phyloP scores from a whole-genome alignment of 2,888 invertebrate species.

The Leptura quadrifasciata region DNA sequence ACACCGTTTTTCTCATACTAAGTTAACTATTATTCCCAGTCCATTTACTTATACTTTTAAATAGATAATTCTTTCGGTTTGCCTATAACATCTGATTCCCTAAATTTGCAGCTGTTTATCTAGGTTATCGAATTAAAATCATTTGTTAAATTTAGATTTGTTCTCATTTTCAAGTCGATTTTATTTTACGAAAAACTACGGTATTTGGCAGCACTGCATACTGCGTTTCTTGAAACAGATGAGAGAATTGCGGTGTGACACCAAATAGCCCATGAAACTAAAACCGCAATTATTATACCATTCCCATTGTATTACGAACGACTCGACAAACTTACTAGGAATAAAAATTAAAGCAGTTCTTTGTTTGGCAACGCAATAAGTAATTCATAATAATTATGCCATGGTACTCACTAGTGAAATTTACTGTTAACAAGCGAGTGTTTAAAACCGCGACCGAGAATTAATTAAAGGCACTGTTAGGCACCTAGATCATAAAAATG shows the following conservation, averaged over 20 bases:
- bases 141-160: too few species aligned
- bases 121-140: too few species aligned
- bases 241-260: not conserved
- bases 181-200: too few species aligned
- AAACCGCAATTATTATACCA: conserved; percentile 12
- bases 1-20: too few species aligned
- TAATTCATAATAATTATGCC: conserved; percentile 27
- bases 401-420: conserved; percentile 22
- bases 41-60: too few species aligned
- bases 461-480: conserved; percentile 21
- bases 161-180: too few species aligned
- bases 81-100: too few species aligned
- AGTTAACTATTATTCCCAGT: too few species aligned
- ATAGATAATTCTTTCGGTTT: too few species aligned
- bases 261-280: not conserved
- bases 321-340: conserved; percentile 19
- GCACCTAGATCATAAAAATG: conserved; percentile 13
- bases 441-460: conserved; percentile 13
- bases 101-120: too few species aligned
- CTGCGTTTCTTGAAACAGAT: not conserved
- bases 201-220: not conserved
- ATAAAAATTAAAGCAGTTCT: conserved; percentile 25
- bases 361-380: conserved; percentile 13
- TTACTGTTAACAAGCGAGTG: conserved; percentile 25
- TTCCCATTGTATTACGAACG: conserved; percentile 30